phyloP scores from a whole-genome alignment of 2,797 vertebrate species.

The Yasuhikotakia modesta region DNA sequence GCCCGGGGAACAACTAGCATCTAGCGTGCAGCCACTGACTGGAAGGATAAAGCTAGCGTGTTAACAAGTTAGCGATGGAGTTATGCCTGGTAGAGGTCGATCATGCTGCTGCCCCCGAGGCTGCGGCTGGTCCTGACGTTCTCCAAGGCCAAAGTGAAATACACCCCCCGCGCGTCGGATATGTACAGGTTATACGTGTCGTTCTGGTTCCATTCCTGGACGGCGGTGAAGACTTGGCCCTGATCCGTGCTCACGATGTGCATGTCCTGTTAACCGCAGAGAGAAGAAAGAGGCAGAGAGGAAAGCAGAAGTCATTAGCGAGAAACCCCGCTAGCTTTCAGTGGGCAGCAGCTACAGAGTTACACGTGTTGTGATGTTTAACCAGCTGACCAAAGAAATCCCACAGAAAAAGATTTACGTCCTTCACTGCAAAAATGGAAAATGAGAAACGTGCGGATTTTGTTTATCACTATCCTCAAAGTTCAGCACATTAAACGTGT shows the following conservation, averaged over 20 bases:
- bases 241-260: constrained; percentile 97
- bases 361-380: constrained; percentile 47
- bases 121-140: constrained; percentile 93
- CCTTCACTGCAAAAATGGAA: background rate
- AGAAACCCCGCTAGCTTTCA: constrained; percentile 39
- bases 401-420: constrained; percentile 1
- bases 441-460: background rate
- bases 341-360: constrained; percentile 34
- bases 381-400: constrained; percentile 40
- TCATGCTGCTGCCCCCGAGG: constrained; percentile 92
- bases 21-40: constrained; percentile 6
- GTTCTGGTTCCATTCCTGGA: constrained; percentile 99
- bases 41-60: constrained; percentile 41
- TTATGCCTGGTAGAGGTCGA: constrained; percentile 95
- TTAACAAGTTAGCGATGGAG: constrained; percentile 57
- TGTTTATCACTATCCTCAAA: background rate
- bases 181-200: constrained; percentile 98
- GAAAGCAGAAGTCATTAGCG: constrained; percentile 51
- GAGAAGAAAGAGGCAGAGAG: constrained; percentile 3
- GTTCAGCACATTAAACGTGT: background rate
- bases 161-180: constrained; percentile 89
- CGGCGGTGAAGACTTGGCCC: constrained; percentile 95
- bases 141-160: constrained; percentile 96
- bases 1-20: constrained; percentile 27
- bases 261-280: constrained; percentile 83